Conservation (phyloP, 1,140 invertebrate genomes). For the Phocides pigmalion region DNA sequence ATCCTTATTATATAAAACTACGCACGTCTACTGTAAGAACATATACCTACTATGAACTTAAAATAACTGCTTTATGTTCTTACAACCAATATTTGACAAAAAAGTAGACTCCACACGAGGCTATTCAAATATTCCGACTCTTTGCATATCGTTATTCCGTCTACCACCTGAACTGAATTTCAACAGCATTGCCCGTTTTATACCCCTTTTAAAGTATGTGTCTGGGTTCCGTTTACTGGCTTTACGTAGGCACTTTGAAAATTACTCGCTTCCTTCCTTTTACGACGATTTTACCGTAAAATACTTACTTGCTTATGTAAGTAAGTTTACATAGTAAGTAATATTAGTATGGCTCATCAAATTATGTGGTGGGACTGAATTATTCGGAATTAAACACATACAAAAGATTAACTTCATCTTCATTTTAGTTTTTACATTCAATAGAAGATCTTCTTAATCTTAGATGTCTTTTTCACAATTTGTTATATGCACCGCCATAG, state of each 20-base stretch:
- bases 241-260: background rate
- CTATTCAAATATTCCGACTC: constrained; percentile 15
- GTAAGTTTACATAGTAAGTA: too few relatives aligned
- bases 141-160: constrained; percentile 29
- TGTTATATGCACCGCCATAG: too few relatives aligned
- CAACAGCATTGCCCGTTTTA: constrained; percentile 9
- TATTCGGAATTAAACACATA: too few relatives aligned
- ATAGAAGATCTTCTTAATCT: too few relatives aligned
- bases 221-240: background rate
- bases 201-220: constrained; percentile 3
- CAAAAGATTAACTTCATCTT: too few relatives aligned
- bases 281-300: background rate
- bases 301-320: background rate
- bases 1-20: too few relatives aligned
- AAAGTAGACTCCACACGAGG: constrained; percentile 4
- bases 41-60: too few relatives aligned
- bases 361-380: too few relatives aligned
- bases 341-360: too few relatives aligned
- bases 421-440: too few relatives aligned
- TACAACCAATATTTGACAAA: background rate
- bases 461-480: too few relatives aligned
- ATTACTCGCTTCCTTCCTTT: background rate
- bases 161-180: constrained; percentile 21
- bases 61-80: background rate
- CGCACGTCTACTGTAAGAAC: too few relatives aligned